Evolutionary conservation across 1,140 invertebrate genomes (phyloP), one percentile per base, ranked within the genome.

Genomic region (Danaus melanippus): DNA sequence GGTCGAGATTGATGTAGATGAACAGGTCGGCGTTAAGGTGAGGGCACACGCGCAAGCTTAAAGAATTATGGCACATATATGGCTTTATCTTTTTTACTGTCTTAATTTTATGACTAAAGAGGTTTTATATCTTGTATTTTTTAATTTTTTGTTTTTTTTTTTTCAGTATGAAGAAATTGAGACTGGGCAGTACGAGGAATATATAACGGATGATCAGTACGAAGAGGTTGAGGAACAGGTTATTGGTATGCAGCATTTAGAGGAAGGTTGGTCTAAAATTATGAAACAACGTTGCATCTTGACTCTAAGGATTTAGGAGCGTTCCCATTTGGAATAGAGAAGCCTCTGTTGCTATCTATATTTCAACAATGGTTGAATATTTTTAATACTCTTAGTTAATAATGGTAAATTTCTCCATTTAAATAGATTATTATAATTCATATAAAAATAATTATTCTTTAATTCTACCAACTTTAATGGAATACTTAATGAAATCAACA

Each of bases 151-250:
- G 2, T 32, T 32, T 32, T 15, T 32, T 32, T 58, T 48, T 10
- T 85, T 80, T 8, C 76, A 88, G 86, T 88, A 88, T 56, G 86
- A 88, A 66, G 86, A 88, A 61, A 88, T 88, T 62, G 86, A 88
- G 55, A 68, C 86, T 0, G 83, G 74, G 5, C 86, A 88, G 51
- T 88, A 88, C 51, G 86, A 88, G 53, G 86, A 88, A 53, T 88
- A 88, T 59, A 88, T 88, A 11, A 86, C 84, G 7, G 86, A 86
- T 62, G 84, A 88, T 60, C 86, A 88, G 21, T 88, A 88, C 65
- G 86, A 88, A 51, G 84, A 88, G 50, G 86, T 87, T 9, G 86
- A 88, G 45, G 86, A 88, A 44, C 86, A 88, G 54, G 86, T 88
- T 39, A 88, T 88, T 47, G 84, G 84, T 8, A 87, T 88, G 82